A percentile compares a stretch with the other conserved stretches of the same genome.
Evolutionary conservation across 1,140 invertebrate genomes (phyloP).

Genomic region (Drosophila lacertosa): DNA sequence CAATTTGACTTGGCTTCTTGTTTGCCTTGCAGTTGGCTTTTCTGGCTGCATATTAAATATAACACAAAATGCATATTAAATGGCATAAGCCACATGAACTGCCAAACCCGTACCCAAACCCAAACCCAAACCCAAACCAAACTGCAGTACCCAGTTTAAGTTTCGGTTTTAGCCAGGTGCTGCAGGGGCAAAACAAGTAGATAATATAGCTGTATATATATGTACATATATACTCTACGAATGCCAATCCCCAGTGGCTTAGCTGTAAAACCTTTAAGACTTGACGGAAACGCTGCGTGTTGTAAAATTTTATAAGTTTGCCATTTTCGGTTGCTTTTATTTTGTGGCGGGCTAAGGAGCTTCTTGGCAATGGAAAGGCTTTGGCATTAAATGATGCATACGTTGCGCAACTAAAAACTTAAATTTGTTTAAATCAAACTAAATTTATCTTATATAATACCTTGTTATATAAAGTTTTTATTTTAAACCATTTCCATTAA

Average conservation of each 20-base stretch:
- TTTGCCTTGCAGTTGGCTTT: slow-evolving; percentile 30
- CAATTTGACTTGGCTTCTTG: slow-evolving; percentile 68
- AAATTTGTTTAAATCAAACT: no score
- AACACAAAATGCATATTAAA: slow-evolving; percentile 84
- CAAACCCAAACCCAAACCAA: background rate
- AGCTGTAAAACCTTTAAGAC: slow-evolving; percentile 79
- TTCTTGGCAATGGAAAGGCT: slow-evolving; percentile 22
- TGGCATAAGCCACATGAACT: slow-evolving; percentile 76
- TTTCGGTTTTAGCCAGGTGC: slow-evolving; percentile 24
- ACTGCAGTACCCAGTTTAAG: background rate
- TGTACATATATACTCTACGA: background rate
- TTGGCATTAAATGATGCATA: slow-evolving; percentile 6
- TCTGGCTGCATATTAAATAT: slow-evolving; percentile 81
- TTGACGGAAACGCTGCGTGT: slow-evolving; percentile 65
- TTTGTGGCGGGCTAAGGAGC: slow-evolving; percentile 44
- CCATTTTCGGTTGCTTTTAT: slow-evolving; percentile 64
- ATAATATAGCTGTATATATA: slow-evolving; percentile 8
- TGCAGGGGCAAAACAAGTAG: slow-evolving; percentile 19
- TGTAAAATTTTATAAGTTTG: slow-evolving; percentile 80
- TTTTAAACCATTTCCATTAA: slow-evolving; percentile 9
- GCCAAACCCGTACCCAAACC: slow-evolving; percentile 19
- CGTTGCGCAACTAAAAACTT: background rate
- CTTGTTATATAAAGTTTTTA: background rate
- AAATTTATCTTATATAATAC: no score
- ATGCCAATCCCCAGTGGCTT: slow-evolving; percentile 55